A percentile compares a stretch with the other conserved stretches of the same genome.
These are phyloP conservation scores for Dugesia japonica DNA, from an alignment of 2,888 invertebrate species.

Conservation along the genomic window DNA sequence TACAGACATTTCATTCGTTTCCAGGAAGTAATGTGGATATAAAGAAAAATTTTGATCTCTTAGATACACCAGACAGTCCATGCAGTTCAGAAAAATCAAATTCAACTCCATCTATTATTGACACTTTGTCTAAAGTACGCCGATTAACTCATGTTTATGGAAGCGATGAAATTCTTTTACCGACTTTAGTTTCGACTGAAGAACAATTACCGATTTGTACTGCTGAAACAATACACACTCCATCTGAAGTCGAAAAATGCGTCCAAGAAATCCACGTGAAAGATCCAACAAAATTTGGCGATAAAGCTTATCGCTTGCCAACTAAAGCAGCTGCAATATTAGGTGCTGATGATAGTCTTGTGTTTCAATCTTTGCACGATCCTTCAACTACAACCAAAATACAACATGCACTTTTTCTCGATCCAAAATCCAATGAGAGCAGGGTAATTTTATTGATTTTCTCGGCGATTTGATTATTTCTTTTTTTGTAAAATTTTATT, in stretches of 20 bases:
- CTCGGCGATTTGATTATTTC: too few relatives aligned
- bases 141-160: slow-evolving; percentile 5
- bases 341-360: background rate
- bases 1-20: background rate
- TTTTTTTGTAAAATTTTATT: too few relatives aligned
- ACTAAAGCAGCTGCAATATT: background rate
- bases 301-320: background rate
- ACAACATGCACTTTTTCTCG: background rate
- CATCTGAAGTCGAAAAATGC: background rate
- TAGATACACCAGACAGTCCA: background rate
- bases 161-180: background rate
- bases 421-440: background rate
- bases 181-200: background rate
- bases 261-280: background rate
- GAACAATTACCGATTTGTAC: background rate
- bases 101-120: background rate
- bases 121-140: background rate
- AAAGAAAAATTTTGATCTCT: background rate
- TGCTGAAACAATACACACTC: background rate
- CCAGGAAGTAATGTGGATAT: background rate
- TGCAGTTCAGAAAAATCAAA: background rate
- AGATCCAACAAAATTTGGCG: background rate
- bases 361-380: background rate
- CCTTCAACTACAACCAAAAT: background rate
- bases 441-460: background rate